Evolutionary conservation across 2,797 vertebrate genomes (phyloP), one percentile per base, ranked within the genome.

Genomic region (Poecilia picta): DNA sequence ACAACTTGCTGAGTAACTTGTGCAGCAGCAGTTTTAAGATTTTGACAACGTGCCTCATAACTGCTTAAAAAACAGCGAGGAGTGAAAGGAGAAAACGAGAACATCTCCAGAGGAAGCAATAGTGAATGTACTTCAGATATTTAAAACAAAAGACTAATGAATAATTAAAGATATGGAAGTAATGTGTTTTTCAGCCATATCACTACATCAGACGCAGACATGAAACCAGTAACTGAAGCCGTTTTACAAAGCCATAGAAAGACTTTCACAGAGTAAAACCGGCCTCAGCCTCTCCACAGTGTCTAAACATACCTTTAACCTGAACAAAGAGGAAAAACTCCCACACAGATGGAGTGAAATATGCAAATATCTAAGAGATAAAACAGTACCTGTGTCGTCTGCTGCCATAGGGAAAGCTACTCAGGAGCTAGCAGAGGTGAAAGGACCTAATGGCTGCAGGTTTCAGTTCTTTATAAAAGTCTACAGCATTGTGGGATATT

Each of bases 381-480:
- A 49, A 16, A 79, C 47, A 8, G 3, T 92, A 95, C 94, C 94
- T 94, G 90, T 41, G 77, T 76, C 85, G 86, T 74, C 89, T 78
- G 88, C 39, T 86, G 93, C 92, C 94, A 94, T 94, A 83, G 75
- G 87, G 84, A 90, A 74, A 77, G 66, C 66, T 85, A 43, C 28
- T 76, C 73, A 76, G 80, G 39, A 31, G 73, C 75, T 87, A 85
- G 83, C 74, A 76, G 80, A 64, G 87, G 45, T 74, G 28, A 71
- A 85, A 74, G 78, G 28, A 80, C 80, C 74, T 41, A 83, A 79
- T 51, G 66, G 41, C 43, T 66, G 45, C n/a, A 74, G 81, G 94
- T 96, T 96, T 95, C 95, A 94, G 87, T 96, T 95, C 95, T 93
- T 92, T 83, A 82, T 86, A 2, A 81, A 77, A 84, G 13, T 79